phyloP scores from a whole-genome alignment of 2,888 invertebrate species.

The Pilophorus perplexus region DNA sequence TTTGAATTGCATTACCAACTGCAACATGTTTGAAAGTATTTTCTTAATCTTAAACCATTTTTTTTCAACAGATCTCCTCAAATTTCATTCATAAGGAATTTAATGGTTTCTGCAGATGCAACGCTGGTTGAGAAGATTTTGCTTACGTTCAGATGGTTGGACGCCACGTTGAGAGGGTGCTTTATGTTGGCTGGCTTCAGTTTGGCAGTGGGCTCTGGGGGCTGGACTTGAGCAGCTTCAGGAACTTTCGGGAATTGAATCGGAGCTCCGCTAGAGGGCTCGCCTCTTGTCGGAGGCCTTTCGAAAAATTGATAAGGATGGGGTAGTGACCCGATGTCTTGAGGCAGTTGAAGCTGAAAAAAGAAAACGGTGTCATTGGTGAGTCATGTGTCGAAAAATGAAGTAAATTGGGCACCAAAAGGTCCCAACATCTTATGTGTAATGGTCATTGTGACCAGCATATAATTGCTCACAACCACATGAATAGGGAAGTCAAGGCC shows the following conservation, averaged over 20 bases:
- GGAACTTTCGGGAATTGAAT: conserved; percentile 48
- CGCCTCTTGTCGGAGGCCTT: conserved; percentile 39
- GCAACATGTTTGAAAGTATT: too few relatives aligned
- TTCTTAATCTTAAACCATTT: too few relatives aligned
- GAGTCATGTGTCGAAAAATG: background rate
- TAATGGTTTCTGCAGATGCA: too few relatives aligned
- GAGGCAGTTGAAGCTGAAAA: conserved; percentile 1
- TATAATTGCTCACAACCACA: too few relatives aligned
- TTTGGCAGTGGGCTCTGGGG: conserved; percentile 18
- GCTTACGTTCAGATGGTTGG: conserved; percentile 11
- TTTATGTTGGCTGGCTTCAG: conserved; percentile 40
- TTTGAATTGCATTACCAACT: too few relatives aligned
- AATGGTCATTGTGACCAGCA: too few relatives aligned
- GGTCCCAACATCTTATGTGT: too few relatives aligned
- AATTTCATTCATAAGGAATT: too few relatives aligned
- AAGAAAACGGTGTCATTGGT: background rate
- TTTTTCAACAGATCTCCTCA: too few relatives aligned
- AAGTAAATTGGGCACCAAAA: too few relatives aligned
- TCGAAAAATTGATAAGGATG: conserved; percentile 51
- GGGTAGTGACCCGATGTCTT: conserved; percentile 47
- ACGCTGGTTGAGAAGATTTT: too few relatives aligned
- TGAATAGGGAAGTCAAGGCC: too few relatives aligned
- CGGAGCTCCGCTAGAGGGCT: conserved; percentile 44
- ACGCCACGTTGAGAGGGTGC: conserved; percentile 30
- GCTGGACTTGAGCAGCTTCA: conserved; percentile 37